Percentiles rank a stretch among this genome's conserved stretches.
These are phyloP conservation scores for Plectrocnemia conspersa DNA, from an alignment of 1,140 invertebrate species.

Conservation along the genomic window DNA sequence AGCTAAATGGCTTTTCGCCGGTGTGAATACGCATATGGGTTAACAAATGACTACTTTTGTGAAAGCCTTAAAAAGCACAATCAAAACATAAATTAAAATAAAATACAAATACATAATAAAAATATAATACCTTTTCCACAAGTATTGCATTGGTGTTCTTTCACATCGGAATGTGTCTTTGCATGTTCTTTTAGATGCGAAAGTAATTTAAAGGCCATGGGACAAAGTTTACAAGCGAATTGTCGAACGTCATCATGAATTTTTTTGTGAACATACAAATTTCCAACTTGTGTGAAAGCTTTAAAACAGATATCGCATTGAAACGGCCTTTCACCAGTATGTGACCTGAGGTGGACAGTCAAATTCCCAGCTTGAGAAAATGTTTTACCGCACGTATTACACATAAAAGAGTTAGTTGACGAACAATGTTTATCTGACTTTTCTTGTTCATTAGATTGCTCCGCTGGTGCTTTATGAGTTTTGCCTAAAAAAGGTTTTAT, in stretches of 20 bases:
- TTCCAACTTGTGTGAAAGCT: slow-evolving; percentile 9
- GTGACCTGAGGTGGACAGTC: slow-evolving; percentile 49
- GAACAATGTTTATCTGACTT: too few relatives aligned
- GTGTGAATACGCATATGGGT: slow-evolving; percentile 21
- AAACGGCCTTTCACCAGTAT: slow-evolving; percentile 41
- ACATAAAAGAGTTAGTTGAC: too few relatives aligned
- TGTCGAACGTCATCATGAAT: slow-evolving; percentile 13
- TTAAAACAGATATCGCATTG: slow-evolving; percentile 28
- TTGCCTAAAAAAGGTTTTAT: too few relatives aligned
- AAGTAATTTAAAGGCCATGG: slow-evolving; percentile 20
- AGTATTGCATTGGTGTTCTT: slow-evolving; percentile 16
- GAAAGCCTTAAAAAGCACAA: slow-evolving; percentile 16
- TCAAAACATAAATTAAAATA: not conserved
- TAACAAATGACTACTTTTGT: slow-evolving; percentile 14
- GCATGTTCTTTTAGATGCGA: slow-evolving; percentile 22
- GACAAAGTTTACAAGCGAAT: slow-evolving; percentile 14
- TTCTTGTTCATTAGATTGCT: too few relatives aligned
- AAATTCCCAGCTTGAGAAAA: slow-evolving; percentile 45
- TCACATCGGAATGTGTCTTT: slow-evolving; percentile 18
- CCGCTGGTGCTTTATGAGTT: too few relatives aligned
- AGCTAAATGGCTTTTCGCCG: slow-evolving; percentile 19
- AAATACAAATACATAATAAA: slow-evolving; percentile 1
- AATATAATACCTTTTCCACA: slow-evolving; percentile 25
- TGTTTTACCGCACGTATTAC: slow-evolving; percentile 46
- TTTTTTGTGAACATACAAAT: slow-evolving; percentile 20